Evolutionary conservation across 2,888 invertebrate genomes (phyloP).

Genomic region (Strigamia crassipes): DNA sequence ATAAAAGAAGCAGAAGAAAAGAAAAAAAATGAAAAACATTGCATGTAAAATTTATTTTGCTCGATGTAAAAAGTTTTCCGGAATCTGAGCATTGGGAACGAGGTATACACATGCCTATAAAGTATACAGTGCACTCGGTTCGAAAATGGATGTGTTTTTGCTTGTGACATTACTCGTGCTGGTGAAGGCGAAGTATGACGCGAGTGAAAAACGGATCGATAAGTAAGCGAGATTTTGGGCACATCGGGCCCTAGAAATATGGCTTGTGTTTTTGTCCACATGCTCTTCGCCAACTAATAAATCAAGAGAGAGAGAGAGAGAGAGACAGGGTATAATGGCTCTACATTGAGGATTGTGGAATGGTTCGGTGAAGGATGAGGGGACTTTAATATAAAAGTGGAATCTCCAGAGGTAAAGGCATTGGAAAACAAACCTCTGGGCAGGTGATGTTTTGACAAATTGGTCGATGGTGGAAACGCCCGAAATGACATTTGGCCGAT

Average conservation of each 20-base stretch:
- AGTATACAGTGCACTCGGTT: background rate
- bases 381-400: background rate
- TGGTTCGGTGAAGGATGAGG: background rate
- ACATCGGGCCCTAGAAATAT: background rate
- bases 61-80: background rate
- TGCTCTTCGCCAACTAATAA: conserved; percentile 15
- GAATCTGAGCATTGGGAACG: background rate
- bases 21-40: no score
- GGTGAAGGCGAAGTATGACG: background rate
- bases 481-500: conserved; percentile 24
- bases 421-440: conserved; percentile 26
- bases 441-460: conserved; percentile 30
- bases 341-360: conserved; percentile 3
- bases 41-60: background rate
- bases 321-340: background rate
- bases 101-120: conserved; percentile 12
- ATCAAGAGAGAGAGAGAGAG: background rate
- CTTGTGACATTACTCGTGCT: background rate
- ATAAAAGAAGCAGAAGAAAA: no score
- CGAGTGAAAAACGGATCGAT: conserved; percentile 4
- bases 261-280: conserved; percentile 20
- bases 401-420: background rate
- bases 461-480: conserved; percentile 19
- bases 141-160: background rate
- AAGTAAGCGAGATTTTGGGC: background rate